Base-by-base conservation (phyloP, 2,888 invertebrate genomes). In the Parelbella ahira region DNA sequence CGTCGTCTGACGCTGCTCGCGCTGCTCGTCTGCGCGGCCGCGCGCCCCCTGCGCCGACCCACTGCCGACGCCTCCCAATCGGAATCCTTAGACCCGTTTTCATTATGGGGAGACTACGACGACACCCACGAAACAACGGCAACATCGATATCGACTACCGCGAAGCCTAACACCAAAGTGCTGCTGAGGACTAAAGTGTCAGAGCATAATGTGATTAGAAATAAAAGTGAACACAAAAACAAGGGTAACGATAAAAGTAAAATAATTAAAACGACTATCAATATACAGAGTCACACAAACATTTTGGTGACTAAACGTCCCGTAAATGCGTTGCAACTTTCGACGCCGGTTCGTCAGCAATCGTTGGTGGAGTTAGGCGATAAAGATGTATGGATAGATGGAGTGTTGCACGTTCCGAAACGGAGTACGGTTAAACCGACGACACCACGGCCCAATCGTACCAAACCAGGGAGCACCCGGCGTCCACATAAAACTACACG, bases 1-100 rank as follows among this genome's bases (percentile, higher is more conserved):
- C 86, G 82, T 80, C 83, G 81, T 77, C 73, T 82, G 84, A 76
- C 83, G 87, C 86, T 83, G 81, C 81, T 79, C 52, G 79, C 67
- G 75, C 69, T 81, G 58, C 69, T 78, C 71, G 80, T 71, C 62
- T 76, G 72, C 67, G 72, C 74, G 68, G 72, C 73, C 54, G 66
- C 74, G 49, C 59, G 62, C 47, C 68, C 64, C 61, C 68, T 62
- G 58, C 68, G 69, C 58, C 62, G 58, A n/a, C 49, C 43, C 39
- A 49, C 63, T 45, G 48, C 59, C 30, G 68, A 72, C 47, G 28
- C 49, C 42, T 69, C 75, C 44, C 61, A 74, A 48, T 79, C 80
- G 4, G 70, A 77, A 19, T 70, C 80, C 27, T 53, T 75, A 27
- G 82, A 83, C 45, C 68, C 78, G 3, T 73, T 81, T 50, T 51